Percentiles rank a stretch among this genome's conserved stretches.
phyloP scores from a whole-genome alignment of 2,113 vertebrate species.

The Tyrannus savana region DNA sequence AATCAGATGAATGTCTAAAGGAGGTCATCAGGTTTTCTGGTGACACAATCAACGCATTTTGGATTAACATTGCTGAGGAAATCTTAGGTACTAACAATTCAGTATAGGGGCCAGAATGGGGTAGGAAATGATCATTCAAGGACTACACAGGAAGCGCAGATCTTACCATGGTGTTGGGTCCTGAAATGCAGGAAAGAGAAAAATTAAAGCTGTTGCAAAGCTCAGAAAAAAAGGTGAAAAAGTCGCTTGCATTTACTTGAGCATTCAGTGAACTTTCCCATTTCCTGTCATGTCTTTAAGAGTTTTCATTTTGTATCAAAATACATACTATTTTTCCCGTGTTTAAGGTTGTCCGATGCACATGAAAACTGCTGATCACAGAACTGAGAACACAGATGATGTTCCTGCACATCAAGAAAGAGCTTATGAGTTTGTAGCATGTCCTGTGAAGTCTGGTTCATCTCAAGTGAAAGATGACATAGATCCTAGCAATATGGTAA shows the following conservation, averaged over 20 bases:
- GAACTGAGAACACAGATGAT: conserved; percentile 3
- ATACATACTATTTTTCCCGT: background rate
- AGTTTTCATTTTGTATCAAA: background rate
- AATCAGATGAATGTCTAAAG: background rate
- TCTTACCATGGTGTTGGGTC: rapidly evolving
- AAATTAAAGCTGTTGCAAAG: background rate
- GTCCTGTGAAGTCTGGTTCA: conserved; percentile 80
- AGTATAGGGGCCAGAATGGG: background rate
- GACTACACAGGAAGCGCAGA: background rate
- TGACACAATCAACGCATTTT: rapidly evolving
- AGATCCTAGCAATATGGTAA: conserved; percentile 93
- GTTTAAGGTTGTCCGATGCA: conserved; percentile 80
- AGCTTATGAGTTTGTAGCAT: conserved; percentile 86
- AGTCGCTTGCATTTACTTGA: background rate
- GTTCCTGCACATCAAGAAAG: conserved; percentile 85
- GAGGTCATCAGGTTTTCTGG: background rate
- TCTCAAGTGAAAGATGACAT: conserved; percentile 73
- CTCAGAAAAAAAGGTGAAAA: background rate
- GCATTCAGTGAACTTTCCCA: background rate
- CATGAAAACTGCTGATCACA: conserved; percentile 11
- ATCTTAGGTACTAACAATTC: background rate
- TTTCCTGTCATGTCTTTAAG: background rate
- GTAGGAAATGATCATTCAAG: background rate
- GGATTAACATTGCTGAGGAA: background rate
- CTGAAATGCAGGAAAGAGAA: background rate